Percentiles rank a stretch among this genome's conserved stretches.
Conservation (phyloP, 2,797 vertebrate genomes). For the Trematomus bernacchii region DNA sequence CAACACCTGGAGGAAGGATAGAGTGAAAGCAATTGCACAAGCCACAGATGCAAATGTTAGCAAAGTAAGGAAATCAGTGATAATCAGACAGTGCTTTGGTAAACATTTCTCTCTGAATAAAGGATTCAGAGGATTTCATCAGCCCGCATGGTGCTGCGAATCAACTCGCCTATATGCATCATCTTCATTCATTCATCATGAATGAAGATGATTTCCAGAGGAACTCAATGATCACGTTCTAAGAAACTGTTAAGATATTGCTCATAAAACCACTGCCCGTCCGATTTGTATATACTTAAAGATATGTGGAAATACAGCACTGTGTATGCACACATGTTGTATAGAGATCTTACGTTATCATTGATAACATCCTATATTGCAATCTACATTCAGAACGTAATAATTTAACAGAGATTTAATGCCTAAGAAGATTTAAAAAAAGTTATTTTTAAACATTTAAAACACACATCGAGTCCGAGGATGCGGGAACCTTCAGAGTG, state of each 20-base stretch:
- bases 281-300: constrained; percentile 4
- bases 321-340: constrained; percentile 14
- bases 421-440: constrained; percentile 38
- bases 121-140: constrained; percentile 20
- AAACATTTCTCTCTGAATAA: constrained; percentile 51
- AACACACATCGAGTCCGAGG: neutral
- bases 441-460: neutral
- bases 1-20: neutral
- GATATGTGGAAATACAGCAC: constrained; percentile 20
- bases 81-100: constrained; percentile 74
- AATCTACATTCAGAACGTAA: constrained; percentile 63
- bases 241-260: constrained; percentile 37
- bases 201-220: neutral
- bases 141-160: neutral
- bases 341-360: neutral
- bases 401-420: constrained; percentile 42
- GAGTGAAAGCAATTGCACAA: constrained; percentile 30
- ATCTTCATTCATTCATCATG: neutral
- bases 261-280: constrained; percentile 39
- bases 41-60: constrained; percentile 13
- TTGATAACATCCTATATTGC: constrained; percentile 23
- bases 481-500: neutral
- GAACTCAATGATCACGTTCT: neutral
- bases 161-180: neutral
- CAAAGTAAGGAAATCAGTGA: constrained; percentile 38